These are phyloP conservation scores for Congeria kusceri DNA, from an alignment of 2,888 invertebrate species.

Conservation along the genomic window DNA sequence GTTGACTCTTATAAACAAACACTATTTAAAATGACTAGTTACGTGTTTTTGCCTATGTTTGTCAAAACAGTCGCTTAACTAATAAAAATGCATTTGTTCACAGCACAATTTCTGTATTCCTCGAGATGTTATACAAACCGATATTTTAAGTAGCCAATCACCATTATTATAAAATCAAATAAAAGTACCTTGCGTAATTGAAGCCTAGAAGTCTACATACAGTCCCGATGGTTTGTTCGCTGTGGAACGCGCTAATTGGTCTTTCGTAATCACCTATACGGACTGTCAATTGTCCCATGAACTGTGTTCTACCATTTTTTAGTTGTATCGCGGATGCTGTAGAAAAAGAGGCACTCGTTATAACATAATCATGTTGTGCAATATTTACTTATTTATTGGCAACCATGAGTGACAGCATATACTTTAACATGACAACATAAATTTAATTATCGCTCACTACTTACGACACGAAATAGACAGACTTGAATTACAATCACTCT, in stretches of 20 bases:
- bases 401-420: not conserved
- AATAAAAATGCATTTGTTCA: not conserved
- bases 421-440: not conserved
- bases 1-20: not conserved
- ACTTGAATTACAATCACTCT: not conserved
- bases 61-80: not conserved
- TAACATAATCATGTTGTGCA: not conserved
- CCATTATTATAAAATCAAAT: not conserved
- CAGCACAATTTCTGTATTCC: not conserved
- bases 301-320: not conserved
- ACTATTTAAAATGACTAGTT: not conserved
- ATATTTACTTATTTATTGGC: no score
- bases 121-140: no score
- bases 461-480: constrained; percentile 9
- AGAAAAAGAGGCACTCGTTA: not conserved
- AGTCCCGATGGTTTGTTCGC: not conserved
- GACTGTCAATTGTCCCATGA: not conserved
- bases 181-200: not conserved
- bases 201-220: not conserved
- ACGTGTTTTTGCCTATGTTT: not conserved
- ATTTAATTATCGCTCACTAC: not conserved
- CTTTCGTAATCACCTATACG: not conserved
- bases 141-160: no score
- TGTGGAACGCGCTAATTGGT: not conserved
- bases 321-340: not conserved